Evolutionary conservation across 2,888 invertebrate species (phyloP), one percentile per base, ranked within the genome.

Genomic region (Ommatoiulus sabulosus): DNA sequence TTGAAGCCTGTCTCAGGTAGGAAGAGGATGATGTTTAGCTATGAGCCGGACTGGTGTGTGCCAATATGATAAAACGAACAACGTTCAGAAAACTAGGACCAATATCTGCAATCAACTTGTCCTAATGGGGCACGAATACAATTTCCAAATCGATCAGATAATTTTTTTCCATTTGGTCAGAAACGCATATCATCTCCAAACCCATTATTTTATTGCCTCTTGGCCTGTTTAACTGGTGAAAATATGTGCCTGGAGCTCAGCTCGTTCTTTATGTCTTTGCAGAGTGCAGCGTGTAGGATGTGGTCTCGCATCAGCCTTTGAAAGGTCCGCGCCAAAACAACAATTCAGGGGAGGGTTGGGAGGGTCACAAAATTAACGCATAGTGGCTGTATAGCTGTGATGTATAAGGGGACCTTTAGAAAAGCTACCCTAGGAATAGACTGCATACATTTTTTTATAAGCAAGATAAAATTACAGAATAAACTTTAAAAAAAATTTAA

Each of bases 1-100:
- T 44, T 46, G 44, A 85, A 85, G 85, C 85, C 46, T 85, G 85
- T 46, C 46, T 85, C 85, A 85, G 85, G 85, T 85, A 85, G 85
- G 85, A 85, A 2, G 85, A 85, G 44, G 85, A 85, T 12, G 85
- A 85, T 85, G 85, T 85, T 85, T 85, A 85, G 85, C 46, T 85
- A 44, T 85, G 85, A 85, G 46, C 44, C 46, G 85, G 85, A 85
- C 85, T 85, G 85, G 85, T 85, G 85, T 72, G 72, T 44, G 85
- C 44, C 85, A 44, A 44, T 85, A 46, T 85, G 44, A 85, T 44
- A 85, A 85, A 85, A 85, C 44, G 85, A 85, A 46, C 85, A 85
- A 85, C 85, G 46, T 72, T 85, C 44, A 85, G 85, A 85, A 85
- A 85, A 85, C 85, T 85, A 85, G 85, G 85, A 85, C 44, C 44